Percentiles rank a stretch among this genome's conserved stretches.
phyloP scores from a whole-genome alignment of 2,888 invertebrate genomes.

The Panzeria rudis region DNA sequence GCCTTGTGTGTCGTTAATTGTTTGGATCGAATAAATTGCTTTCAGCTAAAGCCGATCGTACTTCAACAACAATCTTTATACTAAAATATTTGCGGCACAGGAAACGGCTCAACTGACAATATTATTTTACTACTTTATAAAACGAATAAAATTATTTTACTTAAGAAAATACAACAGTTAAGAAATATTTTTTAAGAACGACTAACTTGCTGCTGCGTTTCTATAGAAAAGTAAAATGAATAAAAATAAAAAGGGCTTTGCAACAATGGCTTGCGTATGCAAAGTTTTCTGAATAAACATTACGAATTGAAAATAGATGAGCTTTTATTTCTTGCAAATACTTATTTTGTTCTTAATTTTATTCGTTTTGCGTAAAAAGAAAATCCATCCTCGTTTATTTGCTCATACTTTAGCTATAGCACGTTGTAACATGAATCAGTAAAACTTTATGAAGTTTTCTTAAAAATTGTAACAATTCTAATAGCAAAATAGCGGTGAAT shows the following conservation, averaged over 20 bases:
- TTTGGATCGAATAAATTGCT: no score
- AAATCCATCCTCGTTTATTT: slow-evolving; percentile 17
- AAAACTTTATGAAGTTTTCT: slow-evolving; percentile 59
- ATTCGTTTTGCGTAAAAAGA: slow-evolving; percentile 21
- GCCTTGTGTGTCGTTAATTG: no score
- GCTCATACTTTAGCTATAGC: slow-evolving; percentile 4
- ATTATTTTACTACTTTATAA: background rate
- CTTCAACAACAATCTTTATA: no score
- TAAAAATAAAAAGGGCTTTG: background rate
- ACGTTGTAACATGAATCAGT: slow-evolving; percentile 25
- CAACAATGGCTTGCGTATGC: slow-evolving; percentile 31
- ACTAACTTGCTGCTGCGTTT: slow-evolving; percentile 39
- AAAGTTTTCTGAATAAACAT: slow-evolving; percentile 55
- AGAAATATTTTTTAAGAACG: background rate
- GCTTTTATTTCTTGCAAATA: background rate
- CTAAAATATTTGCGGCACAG: no score
- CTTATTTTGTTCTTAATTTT: background rate
- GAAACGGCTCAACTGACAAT: background rate
- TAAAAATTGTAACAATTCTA: slow-evolving; percentile 60
- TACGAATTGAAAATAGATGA: slow-evolving; percentile 53
- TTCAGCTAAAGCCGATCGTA: no score
- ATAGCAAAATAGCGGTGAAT: slow-evolving; percentile 19
- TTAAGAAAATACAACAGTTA: slow-evolving; percentile 42
- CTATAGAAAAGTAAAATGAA: slow-evolving; percentile 42
- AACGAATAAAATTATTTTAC: slow-evolving; percentile 29